These are phyloP conservation scores for Sclerodermus sp. DNA, from an alignment of 2,888 invertebrate genomes.

Conservation along the genomic window DNA sequence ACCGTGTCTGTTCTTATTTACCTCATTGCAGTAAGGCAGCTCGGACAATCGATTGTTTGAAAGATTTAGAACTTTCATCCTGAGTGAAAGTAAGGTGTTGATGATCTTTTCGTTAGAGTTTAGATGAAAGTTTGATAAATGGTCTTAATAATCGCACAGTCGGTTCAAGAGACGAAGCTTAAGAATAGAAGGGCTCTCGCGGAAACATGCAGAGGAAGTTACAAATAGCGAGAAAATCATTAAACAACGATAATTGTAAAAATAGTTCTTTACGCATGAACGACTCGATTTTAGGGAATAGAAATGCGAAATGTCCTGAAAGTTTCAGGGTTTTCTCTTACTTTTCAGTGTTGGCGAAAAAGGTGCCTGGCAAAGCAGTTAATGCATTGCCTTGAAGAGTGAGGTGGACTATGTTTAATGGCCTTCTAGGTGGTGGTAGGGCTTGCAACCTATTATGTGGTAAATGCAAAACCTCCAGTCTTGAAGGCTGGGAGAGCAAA, in stretches of 20 bases:
- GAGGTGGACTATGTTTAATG: constrained; percentile 67
- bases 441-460: constrained; percentile 77
- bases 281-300: not conserved
- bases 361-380: constrained; percentile 73
- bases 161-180: too few relatives aligned
- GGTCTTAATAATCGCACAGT: too few relatives aligned
- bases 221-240: not conserved
- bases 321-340: too few relatives aligned
- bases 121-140: too few relatives aligned
- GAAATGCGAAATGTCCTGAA: too few relatives aligned
- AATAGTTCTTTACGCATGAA: too few relatives aligned
- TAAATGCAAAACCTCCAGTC: constrained; percentile 72
- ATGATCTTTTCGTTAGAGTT: not conserved
- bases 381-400: constrained; percentile 79
- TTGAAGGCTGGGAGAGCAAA: constrained; percentile 73
- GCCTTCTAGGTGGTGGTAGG: constrained; percentile 73
- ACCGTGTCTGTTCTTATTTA: constrained; percentile 34
- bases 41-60: constrained; percentile 77
- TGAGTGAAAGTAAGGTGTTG: constrained; percentile 28
- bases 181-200: not conserved
- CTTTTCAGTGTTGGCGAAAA: constrained; percentile 65
- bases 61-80: constrained; percentile 72
- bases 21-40: constrained; percentile 67
- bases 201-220: not conserved
- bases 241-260: not conserved